A percentile compares a stretch with the other conserved stretches of the same genome.
phyloP scores from a whole-genome alignment of 2,888 invertebrate species.

The Chorisops tibialis region DNA sequence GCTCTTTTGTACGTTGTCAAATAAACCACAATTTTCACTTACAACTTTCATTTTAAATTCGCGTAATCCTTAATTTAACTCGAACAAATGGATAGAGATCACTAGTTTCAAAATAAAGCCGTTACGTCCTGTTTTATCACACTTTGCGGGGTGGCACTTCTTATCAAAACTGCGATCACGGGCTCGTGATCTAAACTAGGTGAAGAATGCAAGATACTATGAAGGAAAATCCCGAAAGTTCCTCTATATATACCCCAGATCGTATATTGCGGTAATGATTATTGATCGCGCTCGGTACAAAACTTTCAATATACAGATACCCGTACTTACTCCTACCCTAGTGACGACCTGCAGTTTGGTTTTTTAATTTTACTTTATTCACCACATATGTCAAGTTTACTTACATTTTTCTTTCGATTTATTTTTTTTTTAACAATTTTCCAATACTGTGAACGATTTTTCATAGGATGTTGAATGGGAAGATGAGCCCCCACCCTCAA shows the following conservation, averaged over 20 bases:
- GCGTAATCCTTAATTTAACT: slow-evolving; percentile 22
- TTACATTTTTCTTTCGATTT: slow-evolving; percentile 12
- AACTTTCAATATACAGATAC: no score
- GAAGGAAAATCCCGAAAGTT: slow-evolving; percentile 50
- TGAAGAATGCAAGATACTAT: slow-evolving; percentile 48
- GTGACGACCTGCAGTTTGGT: neutral
- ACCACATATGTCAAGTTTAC: slow-evolving; percentile 19
- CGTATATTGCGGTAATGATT: neutral
- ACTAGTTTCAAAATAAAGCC: no score
- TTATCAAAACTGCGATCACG: no score
- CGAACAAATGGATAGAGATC: no score
- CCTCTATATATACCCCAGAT: slow-evolving; percentile 48
- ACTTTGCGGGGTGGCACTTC: no score
- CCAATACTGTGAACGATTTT: neutral
- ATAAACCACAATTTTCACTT: slow-evolving; percentile 10
- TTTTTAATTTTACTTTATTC: neutral
- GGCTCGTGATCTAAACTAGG: slow-evolving; percentile 20
- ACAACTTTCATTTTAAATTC: slow-evolving; percentile 24
- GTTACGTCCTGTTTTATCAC: no score
- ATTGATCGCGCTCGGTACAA: no score
- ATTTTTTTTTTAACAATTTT: slow-evolving; percentile 16
- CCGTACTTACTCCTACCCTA: no score
- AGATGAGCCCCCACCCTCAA: slow-evolving; percentile 17
- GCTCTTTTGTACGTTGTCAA: neutral
- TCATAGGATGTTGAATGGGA: neutral